A percentile compares a stretch with the other conserved stretches of the same genome.
These are phyloP conservation scores for Dexiosoma caninum DNA, from an alignment of 2,888 invertebrate genomes.

Conservation along the genomic window DNA sequence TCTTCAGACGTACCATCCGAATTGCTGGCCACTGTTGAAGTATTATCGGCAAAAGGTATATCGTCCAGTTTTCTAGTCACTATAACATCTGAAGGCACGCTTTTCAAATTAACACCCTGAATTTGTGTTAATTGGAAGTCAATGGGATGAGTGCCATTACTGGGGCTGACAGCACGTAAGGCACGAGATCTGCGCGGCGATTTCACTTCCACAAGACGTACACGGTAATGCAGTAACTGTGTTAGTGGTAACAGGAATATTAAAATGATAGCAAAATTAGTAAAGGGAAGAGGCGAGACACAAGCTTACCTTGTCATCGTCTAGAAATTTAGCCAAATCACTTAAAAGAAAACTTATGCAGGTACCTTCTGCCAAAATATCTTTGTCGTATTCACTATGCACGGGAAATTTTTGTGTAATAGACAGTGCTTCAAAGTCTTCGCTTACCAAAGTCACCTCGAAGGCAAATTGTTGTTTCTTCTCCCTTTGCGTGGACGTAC, in stretches of 20 bases:
- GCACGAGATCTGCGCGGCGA: constrained; percentile 69
- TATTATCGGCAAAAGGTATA: constrained; percentile 56
- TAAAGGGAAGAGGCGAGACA: neutral
- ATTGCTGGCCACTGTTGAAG: constrained; percentile 20
- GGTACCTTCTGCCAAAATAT: constrained; percentile 75
- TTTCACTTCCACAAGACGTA: constrained; percentile 71
- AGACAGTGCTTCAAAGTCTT: constrained; percentile 74
- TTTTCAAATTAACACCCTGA: constrained; percentile 73
- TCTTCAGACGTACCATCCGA: constrained; percentile 59
- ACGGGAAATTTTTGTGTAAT: constrained; percentile 76
- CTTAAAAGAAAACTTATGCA: constrained; percentile 72
- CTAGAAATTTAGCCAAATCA: constrained; percentile 74
- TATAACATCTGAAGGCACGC: constrained; percentile 72
- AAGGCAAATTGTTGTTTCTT: constrained; percentile 74
- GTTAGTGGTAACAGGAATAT: neutral
- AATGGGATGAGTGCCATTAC: constrained; percentile 64
- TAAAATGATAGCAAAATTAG: neutral
- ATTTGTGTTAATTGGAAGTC: constrained; percentile 71
- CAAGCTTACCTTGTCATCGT: constrained; percentile 70
- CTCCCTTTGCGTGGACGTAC: constrained; percentile 73
- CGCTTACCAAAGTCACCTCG: constrained; percentile 74
- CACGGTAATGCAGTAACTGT: constrained; percentile 73
- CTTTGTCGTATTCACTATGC: constrained; percentile 76
- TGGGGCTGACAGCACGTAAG: constrained; percentile 63
- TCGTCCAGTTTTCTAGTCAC: constrained; percentile 71